Percentiles rank a stretch among this genome's conserved stretches.
phyloP scores from a whole-genome alignment of 2,113 vertebrate genomes.

The Argyrosomus japonicus region DNA sequence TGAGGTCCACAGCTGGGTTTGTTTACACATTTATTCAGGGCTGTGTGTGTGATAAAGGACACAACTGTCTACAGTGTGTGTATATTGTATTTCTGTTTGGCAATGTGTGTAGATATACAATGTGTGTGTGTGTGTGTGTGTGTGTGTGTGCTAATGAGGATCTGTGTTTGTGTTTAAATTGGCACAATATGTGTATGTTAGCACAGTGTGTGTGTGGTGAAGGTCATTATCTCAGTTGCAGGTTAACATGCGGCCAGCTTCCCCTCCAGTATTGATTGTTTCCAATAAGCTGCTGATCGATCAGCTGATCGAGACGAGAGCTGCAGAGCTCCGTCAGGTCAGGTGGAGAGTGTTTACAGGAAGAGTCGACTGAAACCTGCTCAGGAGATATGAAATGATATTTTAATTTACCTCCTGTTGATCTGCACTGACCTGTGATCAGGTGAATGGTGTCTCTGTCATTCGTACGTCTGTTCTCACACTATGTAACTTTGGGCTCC shows the following conservation, averaged over 20 bases:
- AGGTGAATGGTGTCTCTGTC: too few relatives aligned
- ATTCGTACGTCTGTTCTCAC: too few relatives aligned
- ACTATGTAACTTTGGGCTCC: too few relatives aligned
- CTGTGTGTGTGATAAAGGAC: conserved; percentile 2
- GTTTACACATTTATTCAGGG: conserved; percentile 1
- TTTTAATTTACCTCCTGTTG: too few relatives aligned
- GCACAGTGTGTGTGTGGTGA: not conserved
- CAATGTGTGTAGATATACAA: not conserved
- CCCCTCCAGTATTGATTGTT: conserved; percentile 1
- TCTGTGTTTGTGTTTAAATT: not conserved
- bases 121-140: not conserved
- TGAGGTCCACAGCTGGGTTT: not conserved
- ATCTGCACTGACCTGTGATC: too few relatives aligned
- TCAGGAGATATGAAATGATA: too few relatives aligned
- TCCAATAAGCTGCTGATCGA: conserved; percentile 33
- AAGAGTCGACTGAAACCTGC: too few relatives aligned
- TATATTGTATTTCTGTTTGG: not conserved
- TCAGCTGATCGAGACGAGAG: not conserved
- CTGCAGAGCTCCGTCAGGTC: not conserved
- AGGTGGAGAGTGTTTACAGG: not conserved
- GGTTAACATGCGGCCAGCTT: conserved; percentile 17
- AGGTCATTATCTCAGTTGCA: conserved; percentile 27
- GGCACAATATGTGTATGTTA: not conserved
- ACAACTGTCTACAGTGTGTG: not conserved
- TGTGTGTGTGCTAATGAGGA: not conserved